phyloP scores from a whole-genome alignment of 2,888 invertebrate species.

The Chloroclysta siterata region DNA sequence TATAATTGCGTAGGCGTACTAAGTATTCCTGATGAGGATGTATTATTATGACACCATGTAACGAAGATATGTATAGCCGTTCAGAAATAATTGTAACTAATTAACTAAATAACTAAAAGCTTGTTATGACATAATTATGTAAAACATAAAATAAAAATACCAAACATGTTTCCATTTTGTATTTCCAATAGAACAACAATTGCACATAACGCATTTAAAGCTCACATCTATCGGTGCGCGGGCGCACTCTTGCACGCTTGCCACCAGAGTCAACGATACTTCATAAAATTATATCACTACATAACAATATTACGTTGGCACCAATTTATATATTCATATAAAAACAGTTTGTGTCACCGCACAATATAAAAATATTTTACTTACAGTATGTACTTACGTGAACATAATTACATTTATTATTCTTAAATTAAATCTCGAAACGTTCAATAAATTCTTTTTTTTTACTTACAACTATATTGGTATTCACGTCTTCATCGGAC shows the following conservation, averaged over 20 bases:
- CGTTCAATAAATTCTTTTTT: conserved; percentile 74
- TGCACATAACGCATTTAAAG: conserved; percentile 80
- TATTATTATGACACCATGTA: conserved; percentile 19
- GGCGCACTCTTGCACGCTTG: conserved; percentile 54
- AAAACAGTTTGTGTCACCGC: conserved; percentile 78
- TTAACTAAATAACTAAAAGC: conserved; percentile 25
- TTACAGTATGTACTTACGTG: conserved; percentile 75
- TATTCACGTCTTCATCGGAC: conserved; percentile 63
- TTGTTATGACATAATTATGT: conserved; percentile 28
- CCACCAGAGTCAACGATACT: conserved; percentile 77
- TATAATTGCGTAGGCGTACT: conserved; percentile 22
- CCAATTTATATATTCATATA: conserved; percentile 78
- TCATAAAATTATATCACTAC: conserved; percentile 81
- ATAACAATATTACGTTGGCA: conserved; percentile 85
- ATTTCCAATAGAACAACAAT: conserved; percentile 83
- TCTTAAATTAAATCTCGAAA: conserved; percentile 82
- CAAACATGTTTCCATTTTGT: conserved; percentile 71
- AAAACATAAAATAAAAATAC: conserved; percentile 48
- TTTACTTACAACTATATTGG: conserved; percentile 73
- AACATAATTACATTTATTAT: conserved; percentile 71
- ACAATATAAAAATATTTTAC: conserved; percentile 83
- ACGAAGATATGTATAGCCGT: not conserved
- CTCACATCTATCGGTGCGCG: conserved; percentile 56
- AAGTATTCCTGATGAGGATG: conserved; percentile 20
- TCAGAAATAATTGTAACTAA: not conserved